These are phyloP conservation scores for Pipra filicauda DNA, from an alignment of 2,113 vertebrate species.

Conservation along the genomic window DNA sequence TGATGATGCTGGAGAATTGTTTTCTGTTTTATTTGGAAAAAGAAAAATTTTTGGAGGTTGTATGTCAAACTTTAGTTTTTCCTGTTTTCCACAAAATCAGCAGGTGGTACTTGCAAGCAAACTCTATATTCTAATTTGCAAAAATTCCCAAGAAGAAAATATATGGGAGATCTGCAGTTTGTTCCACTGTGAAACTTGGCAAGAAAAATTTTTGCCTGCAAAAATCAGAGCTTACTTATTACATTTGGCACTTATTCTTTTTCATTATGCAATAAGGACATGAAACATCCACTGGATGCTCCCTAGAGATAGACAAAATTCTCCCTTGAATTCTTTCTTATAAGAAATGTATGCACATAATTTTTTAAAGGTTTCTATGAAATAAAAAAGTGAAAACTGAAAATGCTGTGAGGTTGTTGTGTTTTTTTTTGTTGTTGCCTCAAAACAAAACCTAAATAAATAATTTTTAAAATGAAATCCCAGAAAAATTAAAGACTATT, in stretches of 20 bases:
- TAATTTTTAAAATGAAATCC: background rate
- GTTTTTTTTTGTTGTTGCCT: background rate
- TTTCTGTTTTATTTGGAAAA: background rate
- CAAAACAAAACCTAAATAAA: background rate
- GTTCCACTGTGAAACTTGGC: slow-evolving; percentile 41
- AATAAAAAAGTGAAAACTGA: background rate
- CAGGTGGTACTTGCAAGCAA: background rate
- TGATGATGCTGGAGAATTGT: background rate
- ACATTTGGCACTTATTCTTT: background rate
- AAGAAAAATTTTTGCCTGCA: background rate
- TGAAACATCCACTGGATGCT: background rate
- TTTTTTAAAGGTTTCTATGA: background rate
- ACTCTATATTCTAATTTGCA: background rate
- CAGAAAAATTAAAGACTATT: background rate
- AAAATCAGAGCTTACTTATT: background rate
- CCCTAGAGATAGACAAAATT: background rate
- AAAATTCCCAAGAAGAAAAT: slow-evolving; percentile 4
- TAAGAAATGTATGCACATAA: background rate
- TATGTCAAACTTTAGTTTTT: slow-evolving; percentile 7
- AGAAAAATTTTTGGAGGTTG: background rate
- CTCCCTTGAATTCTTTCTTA: background rate
- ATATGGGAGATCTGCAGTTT: background rate
- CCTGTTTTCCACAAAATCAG: slow-evolving; percentile 18
- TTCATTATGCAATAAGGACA: background rate
- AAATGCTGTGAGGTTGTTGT: background rate